phyloP scores from a whole-genome alignment of 2,888 invertebrate genomes.

The Rhamphomyia laevipes region DNA sequence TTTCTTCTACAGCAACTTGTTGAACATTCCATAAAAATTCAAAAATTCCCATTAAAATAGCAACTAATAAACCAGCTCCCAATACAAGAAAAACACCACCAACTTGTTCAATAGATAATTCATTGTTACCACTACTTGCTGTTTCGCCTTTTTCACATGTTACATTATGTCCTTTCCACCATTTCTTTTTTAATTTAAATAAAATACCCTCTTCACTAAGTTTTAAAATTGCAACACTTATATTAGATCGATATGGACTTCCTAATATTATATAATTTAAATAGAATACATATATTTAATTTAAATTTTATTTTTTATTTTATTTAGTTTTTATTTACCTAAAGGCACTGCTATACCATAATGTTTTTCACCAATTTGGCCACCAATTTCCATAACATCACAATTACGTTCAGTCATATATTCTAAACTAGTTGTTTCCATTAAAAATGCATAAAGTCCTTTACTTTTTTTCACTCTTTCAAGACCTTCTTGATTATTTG shows the following conservation, averaged over 20 bases:
- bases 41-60: slow-evolving; percentile 62
- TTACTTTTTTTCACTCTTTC: slow-evolving; percentile 62
- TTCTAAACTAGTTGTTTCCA: slow-evolving; percentile 92
- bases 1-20: slow-evolving; percentile 63
- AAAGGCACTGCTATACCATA: slow-evolving; percentile 88
- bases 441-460: slow-evolving; percentile 81
- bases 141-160: slow-evolving; percentile 17
- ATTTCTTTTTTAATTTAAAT: slow-evolving; percentile 70
- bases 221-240: slow-evolving; percentile 79
- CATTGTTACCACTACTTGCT: slow-evolving; percentile 19
- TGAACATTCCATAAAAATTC: slow-evolving; percentile 81
- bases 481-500: slow-evolving; percentile 70
- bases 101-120: slow-evolving; percentile 49
- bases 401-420: slow-evolving; percentile 76
- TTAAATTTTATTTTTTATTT: neutral
- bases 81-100: slow-evolving; percentile 86
- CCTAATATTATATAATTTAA: slow-evolving; percentile 39
- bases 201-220: slow-evolving; percentile 82
- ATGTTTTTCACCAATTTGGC: slow-evolving; percentile 77
- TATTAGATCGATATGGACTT: slow-evolving; percentile 61
- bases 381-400: slow-evolving; percentile 66
- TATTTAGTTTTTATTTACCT: slow-evolving; percentile 45
- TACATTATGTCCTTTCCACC: slow-evolving; percentile 71
- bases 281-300: neutral
- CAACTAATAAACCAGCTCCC: slow-evolving; percentile 56